A percentile compares a stretch with the other conserved stretches of the same genome.
Conservation (phyloP, 2,113 vertebrate species). For the Eptesicus fuscus region DNA sequence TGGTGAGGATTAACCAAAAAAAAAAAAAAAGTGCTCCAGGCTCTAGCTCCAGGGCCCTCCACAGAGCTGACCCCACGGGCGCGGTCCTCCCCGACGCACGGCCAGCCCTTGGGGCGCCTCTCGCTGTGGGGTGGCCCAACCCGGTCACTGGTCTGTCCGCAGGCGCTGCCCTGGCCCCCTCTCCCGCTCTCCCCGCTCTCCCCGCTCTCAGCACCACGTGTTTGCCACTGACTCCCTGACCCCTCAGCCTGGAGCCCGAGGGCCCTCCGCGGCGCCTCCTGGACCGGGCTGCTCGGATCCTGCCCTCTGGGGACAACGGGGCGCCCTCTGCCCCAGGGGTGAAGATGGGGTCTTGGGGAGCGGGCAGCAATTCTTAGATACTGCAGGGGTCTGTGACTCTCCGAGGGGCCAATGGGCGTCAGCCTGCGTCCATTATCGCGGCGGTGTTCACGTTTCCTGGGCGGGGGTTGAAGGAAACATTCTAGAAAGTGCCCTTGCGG, state of each 20-base stretch:
- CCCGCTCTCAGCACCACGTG: neutral
- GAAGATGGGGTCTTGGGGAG: neutral
- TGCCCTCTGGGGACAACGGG: neutral
- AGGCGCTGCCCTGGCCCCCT: neutral
- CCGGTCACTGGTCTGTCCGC: too few relatives aligned
- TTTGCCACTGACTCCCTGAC: accelerated
- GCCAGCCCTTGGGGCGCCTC: too few relatives aligned
- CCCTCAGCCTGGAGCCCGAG: neutral
- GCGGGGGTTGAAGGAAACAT: neutral
- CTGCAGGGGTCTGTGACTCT: neutral
- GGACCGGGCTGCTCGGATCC: neutral
- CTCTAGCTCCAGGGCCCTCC: neutral
- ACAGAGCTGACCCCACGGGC: accelerated
- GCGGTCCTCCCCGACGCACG: too few relatives aligned
- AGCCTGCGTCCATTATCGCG: neutral
- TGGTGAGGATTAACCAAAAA: too few relatives aligned
- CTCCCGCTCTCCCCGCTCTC: neutral
- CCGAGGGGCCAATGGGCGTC: neutral
- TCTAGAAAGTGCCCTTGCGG: neutral
- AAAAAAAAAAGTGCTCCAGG: too few relatives aligned
- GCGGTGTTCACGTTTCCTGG: neutral
- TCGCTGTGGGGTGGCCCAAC: neutral
- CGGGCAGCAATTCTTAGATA: neutral
- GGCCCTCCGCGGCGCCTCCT: too few relatives aligned
- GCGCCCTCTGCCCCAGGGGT: neutral